Base-by-base conservation (phyloP, 1,140 invertebrate genomes). In the Brachionus paranguensis region DNA sequence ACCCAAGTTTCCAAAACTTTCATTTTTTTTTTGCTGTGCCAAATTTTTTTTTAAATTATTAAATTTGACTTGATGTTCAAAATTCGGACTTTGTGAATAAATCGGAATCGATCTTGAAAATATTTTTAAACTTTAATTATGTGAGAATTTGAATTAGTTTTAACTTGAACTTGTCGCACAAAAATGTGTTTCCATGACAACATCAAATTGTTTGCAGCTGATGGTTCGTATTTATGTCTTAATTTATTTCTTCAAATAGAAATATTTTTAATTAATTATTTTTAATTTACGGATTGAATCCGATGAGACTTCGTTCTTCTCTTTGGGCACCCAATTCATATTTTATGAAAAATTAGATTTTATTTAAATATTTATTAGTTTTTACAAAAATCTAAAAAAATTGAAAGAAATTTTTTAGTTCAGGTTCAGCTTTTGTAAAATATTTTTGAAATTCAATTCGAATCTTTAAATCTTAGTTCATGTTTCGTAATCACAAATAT, bases 1-100 rank as follows among this genome's bases (percentile, higher is more conserved):
- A 33, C 24, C 78, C 78, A 81, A 68, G 53, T 64, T 81, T 81
- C 78, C 29, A 79, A 11, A 41, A 79, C 55, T 79, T 79, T 79
- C 76, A 79, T 79, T 10, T 55, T 64, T 29, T 37, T 37, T 37
- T 37, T 37, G 27, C 29, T 12, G 41, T 45, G 41, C n/a, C 33
- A 72, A 41, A 20, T 72, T 72, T 24, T 37, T 6, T 41, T 8
- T 17, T 7, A 4, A 41, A 20, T 41, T n/a, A 41, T 20, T 17
- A 43, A 47, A 41, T 41, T 72, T 72, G 68, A 72, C 41, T 43
- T 37, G 17, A 41, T 43, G 33, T 72, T 41, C 7, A 17, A 20
- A 43, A 72, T 43, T 43, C 7, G 17, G 10, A 43, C 41, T 43
- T 3, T 72, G 1, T 72, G n/a, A 45, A 11, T 72, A 43, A 17